These are phyloP conservation scores for Allygus modestus DNA, from an alignment of 2,888 invertebrate genomes.

Conservation along the genomic window DNA sequence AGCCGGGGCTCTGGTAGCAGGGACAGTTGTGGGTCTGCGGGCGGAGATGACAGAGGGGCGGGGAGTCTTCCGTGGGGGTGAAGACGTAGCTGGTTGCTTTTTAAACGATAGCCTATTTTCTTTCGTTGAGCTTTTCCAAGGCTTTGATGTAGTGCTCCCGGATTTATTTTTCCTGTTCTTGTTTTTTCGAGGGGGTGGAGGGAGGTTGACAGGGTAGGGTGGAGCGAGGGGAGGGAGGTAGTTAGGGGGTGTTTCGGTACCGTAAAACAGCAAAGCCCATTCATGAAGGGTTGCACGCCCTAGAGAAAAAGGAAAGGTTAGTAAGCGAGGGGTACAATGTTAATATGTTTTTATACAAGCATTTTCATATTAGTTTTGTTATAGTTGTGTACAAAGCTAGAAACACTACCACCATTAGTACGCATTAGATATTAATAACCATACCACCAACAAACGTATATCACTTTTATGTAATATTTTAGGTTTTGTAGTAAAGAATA, in stretches of 20 bases:
- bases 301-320: constrained; percentile 74
- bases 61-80: constrained; percentile 64
- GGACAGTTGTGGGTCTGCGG: constrained; percentile 67
- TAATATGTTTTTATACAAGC: not conserved
- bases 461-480: too few relatives aligned
- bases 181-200: constrained; percentile 74
- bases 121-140: constrained; percentile 69
- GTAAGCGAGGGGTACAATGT: constrained; percentile 39
- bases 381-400: not conserved
- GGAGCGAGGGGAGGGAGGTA: constrained; percentile 69
- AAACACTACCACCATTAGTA: not conserved
- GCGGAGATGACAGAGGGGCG: constrained; percentile 67
- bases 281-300: constrained; percentile 93
- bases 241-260: constrained; percentile 81
- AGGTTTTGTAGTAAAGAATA: too few relatives aligned
- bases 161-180: constrained; percentile 79
- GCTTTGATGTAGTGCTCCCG: constrained; percentile 77
- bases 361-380: not conserved
- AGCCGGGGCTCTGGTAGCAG: constrained; percentile 54
- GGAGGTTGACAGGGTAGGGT: constrained; percentile 64
- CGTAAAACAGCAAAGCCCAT: constrained; percentile 96
- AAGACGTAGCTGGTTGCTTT: constrained; percentile 49
- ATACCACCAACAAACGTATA: not conserved
- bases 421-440: too few relatives aligned
- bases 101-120: constrained; percentile 9